Percentiles rank a stretch among this genome's conserved stretches.
phyloP scores from a whole-genome alignment of 2,113 vertebrate species.

The Corythornis cristatus region DNA sequence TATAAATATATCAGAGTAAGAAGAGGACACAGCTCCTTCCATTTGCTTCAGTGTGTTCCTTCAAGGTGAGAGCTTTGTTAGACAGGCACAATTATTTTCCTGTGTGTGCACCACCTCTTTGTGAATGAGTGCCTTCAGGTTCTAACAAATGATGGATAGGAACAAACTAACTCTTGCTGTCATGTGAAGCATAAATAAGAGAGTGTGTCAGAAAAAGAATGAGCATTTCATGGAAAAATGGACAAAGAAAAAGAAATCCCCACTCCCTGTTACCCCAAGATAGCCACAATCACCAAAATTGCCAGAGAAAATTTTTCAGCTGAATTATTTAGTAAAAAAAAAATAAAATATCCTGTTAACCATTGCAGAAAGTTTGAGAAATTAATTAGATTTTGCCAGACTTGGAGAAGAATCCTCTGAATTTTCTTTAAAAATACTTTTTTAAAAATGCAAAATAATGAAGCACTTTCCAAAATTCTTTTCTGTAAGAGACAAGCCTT shows the following conservation, averaged over 20 bases:
- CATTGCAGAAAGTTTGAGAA: neutral
- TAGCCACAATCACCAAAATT: neutral
- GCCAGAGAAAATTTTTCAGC: neutral
- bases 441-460: neutral
- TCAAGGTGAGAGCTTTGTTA: neutral
- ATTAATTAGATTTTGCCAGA: neutral
- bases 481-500: neutral
- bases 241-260: neutral
- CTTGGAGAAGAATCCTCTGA: fast-evolving
- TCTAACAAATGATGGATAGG: neutral
- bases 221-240: neutral
- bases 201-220: neutral
- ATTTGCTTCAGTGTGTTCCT: neutral
- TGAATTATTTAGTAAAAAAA: neutral
- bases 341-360: neutral
- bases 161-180: neutral
- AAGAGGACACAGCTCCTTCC: neutral
- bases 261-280: neutral
- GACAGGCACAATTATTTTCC: neutral
- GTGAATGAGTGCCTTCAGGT: neutral
- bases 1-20: neutral
- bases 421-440: neutral
- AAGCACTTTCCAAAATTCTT: neutral
- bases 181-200: neutral
- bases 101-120: neutral